Base-by-base conservation (phyloP, 2,113 vertebrate genomes). In the Pungitius pungitius region DNA sequence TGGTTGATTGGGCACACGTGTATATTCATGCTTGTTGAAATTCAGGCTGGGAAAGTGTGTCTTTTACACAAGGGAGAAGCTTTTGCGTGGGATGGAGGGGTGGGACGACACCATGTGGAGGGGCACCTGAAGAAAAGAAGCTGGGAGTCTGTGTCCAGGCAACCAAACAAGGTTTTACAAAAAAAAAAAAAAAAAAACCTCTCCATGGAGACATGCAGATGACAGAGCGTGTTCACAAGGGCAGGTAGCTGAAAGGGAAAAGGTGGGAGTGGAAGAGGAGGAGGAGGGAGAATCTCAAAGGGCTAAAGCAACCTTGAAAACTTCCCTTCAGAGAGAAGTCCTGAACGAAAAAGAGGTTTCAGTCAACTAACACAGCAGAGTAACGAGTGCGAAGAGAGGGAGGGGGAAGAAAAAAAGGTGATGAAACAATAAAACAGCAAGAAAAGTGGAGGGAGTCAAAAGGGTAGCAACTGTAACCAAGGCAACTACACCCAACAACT, bases 381-480 rank as follows among this genome's bases (percentile, higher is more conserved):
- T 8, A 35, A 61, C n/a, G 26, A 69, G 62, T 12, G 26, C 42
- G 15, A 45, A 45, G 33, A 55, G 30, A 24, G 26, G 26, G 14
- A 59, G 10, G n/a, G 43, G 6, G 18, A 20, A 30, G 13, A 22
- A 22, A 11, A 40, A 22, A n/a, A 11, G 33, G 24, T 20, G n/a
- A n/a, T 24, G 30, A 30, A 54, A 8, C 24, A 17, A 15, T 6
- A 35, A 35, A 18, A 27, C 37, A 49, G 0, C 5, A 35, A 8
- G 5, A 35, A 35, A 6, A 7, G 33, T 35, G 13, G 20, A 43
- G 65, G 57, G 58, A 82, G 71, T 69, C 47, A 84, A 80, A 54
- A 82, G 73, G 69, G 79, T 81, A 82, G 88, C 84, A 87, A 85
- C 88, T 66, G 88, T 89, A 90, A 87, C 89, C 87, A 88, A n/a